Conservation (phyloP, 2,888 invertebrate genomes). For the Sinodicranocentrus sp. region DNA sequence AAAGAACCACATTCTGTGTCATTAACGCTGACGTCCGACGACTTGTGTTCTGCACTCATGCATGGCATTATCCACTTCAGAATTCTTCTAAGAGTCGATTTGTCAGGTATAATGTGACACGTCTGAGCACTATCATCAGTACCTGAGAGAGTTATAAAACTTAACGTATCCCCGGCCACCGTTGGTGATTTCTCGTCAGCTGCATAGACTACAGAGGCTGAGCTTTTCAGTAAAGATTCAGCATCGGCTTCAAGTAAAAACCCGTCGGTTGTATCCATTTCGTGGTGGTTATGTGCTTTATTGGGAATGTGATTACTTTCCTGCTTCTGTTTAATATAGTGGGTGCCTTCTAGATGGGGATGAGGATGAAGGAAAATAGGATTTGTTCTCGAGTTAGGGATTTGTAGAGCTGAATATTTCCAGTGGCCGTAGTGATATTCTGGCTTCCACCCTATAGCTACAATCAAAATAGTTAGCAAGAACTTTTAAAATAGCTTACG, state of each 20-base stretch:
- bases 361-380: constrained; percentile 53
- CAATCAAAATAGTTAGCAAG: background rate
- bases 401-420: constrained; percentile 60
- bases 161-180: constrained; percentile 32
- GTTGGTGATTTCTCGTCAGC: background rate
- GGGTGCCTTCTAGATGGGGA: constrained; percentile 3
- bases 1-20: no score
- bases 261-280: constrained; percentile 25
- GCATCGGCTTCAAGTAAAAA: constrained; percentile 4
- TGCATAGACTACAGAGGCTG: background rate
- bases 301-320: no score
- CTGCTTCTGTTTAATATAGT: constrained; percentile 3
- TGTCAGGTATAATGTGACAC: constrained; percentile 63
- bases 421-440: constrained; percentile 70
- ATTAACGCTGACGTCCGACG: no score
- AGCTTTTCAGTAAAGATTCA: background rate
- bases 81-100: constrained; percentile 31
- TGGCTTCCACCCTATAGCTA: constrained; percentile 70
- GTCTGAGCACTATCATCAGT: constrained; percentile 16
- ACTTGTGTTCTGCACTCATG: no score
- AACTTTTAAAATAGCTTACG: background rate
- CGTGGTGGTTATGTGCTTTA: constrained; percentile 25
- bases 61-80: constrained; percentile 59
- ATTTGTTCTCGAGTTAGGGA: constrained; percentile 42
- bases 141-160: constrained; percentile 63